Evolutionary conservation across 2,113 vertebrate species (phyloP).

Genomic region (Siniperca chuatsi): DNA sequence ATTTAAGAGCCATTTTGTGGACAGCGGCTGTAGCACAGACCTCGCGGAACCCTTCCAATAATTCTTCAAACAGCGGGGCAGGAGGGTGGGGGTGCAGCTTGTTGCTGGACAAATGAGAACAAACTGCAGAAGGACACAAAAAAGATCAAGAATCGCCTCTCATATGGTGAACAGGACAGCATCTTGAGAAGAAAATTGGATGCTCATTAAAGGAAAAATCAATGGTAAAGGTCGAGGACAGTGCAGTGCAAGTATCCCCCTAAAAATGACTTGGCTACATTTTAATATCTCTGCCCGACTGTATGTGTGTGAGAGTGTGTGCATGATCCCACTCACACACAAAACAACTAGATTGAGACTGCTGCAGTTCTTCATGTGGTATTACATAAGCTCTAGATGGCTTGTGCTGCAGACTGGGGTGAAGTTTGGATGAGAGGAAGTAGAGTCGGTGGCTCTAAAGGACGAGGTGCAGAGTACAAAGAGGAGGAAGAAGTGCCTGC

Average conservation of each 20-base stretch:
- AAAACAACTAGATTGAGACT: slow-evolving; percentile 5
- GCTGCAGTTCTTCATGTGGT: slow-evolving; percentile 1
- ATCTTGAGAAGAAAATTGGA: slow-evolving; percentile 25
- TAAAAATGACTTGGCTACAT: background rate
- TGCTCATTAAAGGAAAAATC: slow-evolving; percentile 10
- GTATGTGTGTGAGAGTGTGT: background rate
- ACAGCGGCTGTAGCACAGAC: slow-evolving; percentile 33
- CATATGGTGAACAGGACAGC: background rate
- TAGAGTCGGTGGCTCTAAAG: background rate
- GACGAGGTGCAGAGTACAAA: background rate
- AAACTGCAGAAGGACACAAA: slow-evolving; percentile 33
- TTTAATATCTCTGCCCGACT: background rate
- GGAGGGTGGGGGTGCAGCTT: background rate
- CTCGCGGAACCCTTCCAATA: slow-evolving; percentile 18
- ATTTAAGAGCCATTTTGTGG: slow-evolving; percentile 42
- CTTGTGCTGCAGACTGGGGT: background rate
- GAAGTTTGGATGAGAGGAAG: slow-evolving; percentile 27
- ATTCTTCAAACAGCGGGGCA: slow-evolving; percentile 10
- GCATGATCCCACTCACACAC: background rate
- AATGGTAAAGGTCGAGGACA: slow-evolving; percentile 39
- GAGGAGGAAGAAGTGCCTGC: background rate
- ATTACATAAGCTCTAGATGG: background rate
- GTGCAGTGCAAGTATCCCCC: background rate
- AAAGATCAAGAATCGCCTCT: slow-evolving; percentile 2
- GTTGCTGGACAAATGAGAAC: slow-evolving; percentile 32